phyloP scores from a whole-genome alignment of 2,113 vertebrate genomes.

The Campylorhamphus procurvoides region DNA sequence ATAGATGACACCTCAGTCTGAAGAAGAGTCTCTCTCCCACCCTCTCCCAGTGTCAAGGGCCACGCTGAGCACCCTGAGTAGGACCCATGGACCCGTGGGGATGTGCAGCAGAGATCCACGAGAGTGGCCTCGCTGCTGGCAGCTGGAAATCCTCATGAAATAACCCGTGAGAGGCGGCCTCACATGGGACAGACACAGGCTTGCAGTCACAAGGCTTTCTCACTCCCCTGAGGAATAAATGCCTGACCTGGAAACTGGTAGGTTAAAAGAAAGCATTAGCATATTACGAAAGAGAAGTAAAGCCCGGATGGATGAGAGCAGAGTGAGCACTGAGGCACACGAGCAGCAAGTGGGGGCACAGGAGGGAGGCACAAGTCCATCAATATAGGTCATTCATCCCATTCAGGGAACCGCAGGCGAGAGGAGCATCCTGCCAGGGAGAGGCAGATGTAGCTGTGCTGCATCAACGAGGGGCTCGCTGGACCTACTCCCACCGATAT shows the following conservation, averaged over 20 bases:
- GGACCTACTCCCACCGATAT: accelerated
- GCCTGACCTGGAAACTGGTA: constrained; percentile 47
- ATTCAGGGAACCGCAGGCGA: accelerated
- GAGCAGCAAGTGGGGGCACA: not conserved
- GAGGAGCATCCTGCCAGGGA: not conserved
- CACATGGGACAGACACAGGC: not conserved
- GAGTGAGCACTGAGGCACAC: not conserved
- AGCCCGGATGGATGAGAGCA: not conserved
- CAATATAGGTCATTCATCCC: not conserved
- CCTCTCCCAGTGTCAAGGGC: not conserved
- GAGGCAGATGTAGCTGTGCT: not conserved
- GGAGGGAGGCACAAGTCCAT: not conserved
- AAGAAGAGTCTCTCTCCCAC: not conserved
- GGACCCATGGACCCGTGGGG: accelerated
- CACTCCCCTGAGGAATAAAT: not conserved
- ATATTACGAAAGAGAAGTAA: not conserved
- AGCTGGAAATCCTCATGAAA: not conserved
- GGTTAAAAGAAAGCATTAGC: constrained; percentile 8
- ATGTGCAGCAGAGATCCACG: not conserved
- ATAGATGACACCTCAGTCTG: not conserved
- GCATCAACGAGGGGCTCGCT: not conserved
- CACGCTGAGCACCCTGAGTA: accelerated
- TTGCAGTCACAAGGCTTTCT: not conserved
- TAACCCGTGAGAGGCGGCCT: not conserved
- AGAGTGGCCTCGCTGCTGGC: not conserved